Evolutionary conservation across 2,113 vertebrate genomes (phyloP).

Genomic region (Numida meleagris): DNA sequence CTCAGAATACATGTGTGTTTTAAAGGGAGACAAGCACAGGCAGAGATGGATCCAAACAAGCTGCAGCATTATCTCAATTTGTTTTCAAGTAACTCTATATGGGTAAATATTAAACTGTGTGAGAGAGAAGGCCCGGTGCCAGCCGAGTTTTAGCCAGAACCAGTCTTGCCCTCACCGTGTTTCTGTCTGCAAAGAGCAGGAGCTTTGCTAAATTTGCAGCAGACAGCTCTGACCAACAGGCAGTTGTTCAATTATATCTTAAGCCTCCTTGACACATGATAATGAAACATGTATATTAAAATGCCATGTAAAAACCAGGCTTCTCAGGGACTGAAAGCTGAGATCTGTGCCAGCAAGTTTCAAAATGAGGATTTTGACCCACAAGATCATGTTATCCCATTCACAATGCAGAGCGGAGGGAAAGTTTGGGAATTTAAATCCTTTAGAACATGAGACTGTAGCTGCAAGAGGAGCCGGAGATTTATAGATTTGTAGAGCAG

Average conservation of each 20-base stretch:
- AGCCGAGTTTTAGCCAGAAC: slow-evolving; percentile 43
- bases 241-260: slow-evolving; percentile 54
- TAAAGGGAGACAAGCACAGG: neutral
- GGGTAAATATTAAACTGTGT: slow-evolving; percentile 9
- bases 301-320: slow-evolving; percentile 41
- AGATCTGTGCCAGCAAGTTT: slow-evolving; percentile 59
- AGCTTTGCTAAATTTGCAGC: slow-evolving; percentile 51
- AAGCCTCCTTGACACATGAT: slow-evolving; percentile 55
- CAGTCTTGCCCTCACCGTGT: slow-evolving; percentile 14
- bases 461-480: slow-evolving; percentile 10
- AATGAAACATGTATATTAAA: slow-evolving; percentile 69
- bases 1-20: neutral
- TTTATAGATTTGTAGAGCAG: slow-evolving; percentile 57
- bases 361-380: slow-evolving; percentile 60
- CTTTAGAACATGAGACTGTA: slow-evolving; percentile 61
- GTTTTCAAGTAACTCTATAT: slow-evolving; percentile 53
- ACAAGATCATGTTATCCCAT: slow-evolving; percentile 63
- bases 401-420: slow-evolving; percentile 59
- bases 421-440: slow-evolving; percentile 58
- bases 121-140: slow-evolving; percentile 33
- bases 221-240: slow-evolving; percentile 58
- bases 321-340: slow-evolving; percentile 58
- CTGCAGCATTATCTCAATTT: slow-evolving; percentile 31
- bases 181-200: slow-evolving; percentile 48
- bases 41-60: neutral